These are phyloP conservation scores for Tarsius wallacei DNA, from an alignment of 2,797 vertebrate species.

Conservation along the genomic window DNA sequence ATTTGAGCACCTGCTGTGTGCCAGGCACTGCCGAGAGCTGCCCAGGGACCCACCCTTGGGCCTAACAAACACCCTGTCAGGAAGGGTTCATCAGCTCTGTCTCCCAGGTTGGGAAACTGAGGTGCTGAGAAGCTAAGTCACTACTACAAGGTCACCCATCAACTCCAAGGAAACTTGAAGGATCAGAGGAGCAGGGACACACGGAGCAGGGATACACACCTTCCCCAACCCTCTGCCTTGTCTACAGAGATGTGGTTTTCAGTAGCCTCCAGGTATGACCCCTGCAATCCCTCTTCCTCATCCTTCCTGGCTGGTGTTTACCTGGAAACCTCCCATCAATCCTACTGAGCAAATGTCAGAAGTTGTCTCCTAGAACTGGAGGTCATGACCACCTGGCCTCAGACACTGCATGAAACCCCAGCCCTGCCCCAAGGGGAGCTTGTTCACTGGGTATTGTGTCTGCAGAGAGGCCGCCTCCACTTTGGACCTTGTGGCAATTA, in stretches of 20 bases:
- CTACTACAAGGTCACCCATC: background rate
- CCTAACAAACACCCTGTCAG: accelerated
- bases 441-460: background rate
- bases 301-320: background rate
- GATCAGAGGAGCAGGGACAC: background rate
- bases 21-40: background rate
- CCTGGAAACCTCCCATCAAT: background rate
- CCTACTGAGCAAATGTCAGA: background rate
- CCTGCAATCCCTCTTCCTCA: background rate
- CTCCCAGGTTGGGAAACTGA: background rate
- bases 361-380: background rate
- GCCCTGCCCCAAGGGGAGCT: background rate
- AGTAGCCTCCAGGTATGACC: background rate
- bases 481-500: background rate
- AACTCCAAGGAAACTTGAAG: background rate
- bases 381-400: background rate
- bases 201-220: no score
- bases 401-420: background rate
- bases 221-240: background rate
- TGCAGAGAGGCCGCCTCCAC: background rate
- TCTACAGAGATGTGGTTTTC: background rate
- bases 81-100: background rate
- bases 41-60: background rate
- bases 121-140: background rate
- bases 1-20: background rate